A percentile compares a stretch with the other conserved stretches of the same genome.
Conservation (phyloP, 2,888 invertebrate species). For the Smittia sp. region DNA sequence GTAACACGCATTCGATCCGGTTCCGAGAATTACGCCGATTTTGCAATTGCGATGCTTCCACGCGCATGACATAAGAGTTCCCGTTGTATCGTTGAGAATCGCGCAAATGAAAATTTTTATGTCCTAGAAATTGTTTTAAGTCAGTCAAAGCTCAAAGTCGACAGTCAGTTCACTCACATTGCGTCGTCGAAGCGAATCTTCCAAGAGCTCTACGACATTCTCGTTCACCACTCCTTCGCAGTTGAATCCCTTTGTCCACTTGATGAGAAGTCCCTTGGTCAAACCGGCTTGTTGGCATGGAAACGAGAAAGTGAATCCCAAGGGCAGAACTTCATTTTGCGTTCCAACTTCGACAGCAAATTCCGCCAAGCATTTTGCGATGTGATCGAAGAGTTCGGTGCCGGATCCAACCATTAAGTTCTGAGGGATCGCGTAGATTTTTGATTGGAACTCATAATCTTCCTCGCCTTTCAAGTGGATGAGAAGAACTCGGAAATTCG, state of each 20-base stretch:
- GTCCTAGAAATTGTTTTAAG: constrained; percentile 57
- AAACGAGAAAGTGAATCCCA: constrained; percentile 97
- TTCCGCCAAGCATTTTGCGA: constrained; percentile 62
- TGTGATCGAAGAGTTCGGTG: constrained; percentile 64
- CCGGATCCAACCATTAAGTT: constrained; percentile 66
- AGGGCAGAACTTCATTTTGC: constrained; percentile 67
- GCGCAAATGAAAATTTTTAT: constrained; percentile 84
- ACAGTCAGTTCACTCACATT: constrained; percentile 61
- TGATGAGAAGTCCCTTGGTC: constrained; percentile 78
- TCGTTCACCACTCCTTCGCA: constrained; percentile 83
- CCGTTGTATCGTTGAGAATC: constrained; percentile 89
- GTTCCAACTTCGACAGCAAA: constrained; percentile 60
- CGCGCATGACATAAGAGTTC: constrained; percentile 92
- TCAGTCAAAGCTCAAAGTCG: not conserved
- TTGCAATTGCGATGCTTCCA: constrained; percentile 85
- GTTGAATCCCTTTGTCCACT: constrained; percentile 96
- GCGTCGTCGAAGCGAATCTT: constrained; percentile 83
- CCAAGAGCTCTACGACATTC: constrained; percentile 85
- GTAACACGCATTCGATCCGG: constrained; percentile 84
- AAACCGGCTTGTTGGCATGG: constrained; percentile 84
- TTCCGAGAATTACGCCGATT: constrained; percentile 82
- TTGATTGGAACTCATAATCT: constrained; percentile 64
- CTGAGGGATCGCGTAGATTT: constrained; percentile 69
- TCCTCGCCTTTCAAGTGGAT: constrained; percentile 61
- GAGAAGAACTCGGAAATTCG: constrained; percentile 68